Base-by-base conservation (phyloP, 2,888 invertebrate genomes). In the Lepidonotus clava region DNA sequence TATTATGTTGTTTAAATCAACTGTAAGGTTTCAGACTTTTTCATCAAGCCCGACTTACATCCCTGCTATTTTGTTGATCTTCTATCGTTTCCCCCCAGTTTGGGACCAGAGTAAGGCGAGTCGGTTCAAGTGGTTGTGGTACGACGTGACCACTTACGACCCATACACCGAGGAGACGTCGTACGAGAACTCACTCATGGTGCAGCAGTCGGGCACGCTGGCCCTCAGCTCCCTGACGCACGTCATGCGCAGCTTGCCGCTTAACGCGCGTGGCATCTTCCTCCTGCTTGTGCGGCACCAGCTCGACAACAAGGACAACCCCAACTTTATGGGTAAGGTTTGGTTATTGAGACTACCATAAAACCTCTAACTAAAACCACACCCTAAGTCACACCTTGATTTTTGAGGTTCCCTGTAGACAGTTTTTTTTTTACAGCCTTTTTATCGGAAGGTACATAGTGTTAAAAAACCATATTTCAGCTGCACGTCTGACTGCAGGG, bases 91-190 rank as follows among this genome's bases (percentile, higher is more conserved):
- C 32, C 8, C 90, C 95, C 87, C 93, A 97, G 97, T 98, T 91
- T 98, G 98, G 97, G 97, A 98, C 92, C 97, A 98, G 91, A 96
- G 96, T 5, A 97, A 97, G 92, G 94, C 97, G 38, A 96, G 97
- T 91, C 96, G 97, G 91, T 98, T 96, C 91, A 97, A 97, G 92
- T 98, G 98, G 94, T 96, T 97, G 1, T 98, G 98, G 97, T 97
- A 97, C 96, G 98, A 98, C 93, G 96, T 96, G 1, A 98, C 98
- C 0, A 97, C 98, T 0, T 97, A 97, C 94, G 93, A 96, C 88
- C 96, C 97, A 0, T 99, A 99, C 92, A 95, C 95, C 0, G 96
- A 97, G 90, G 98, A 98, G 89, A 94, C 93, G 8, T 92, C 93
- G 0, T 94, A 93, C 61, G 94, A 98, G 94, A 97, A 96, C 92